Evolutionary conservation across 2,888 invertebrate species (phyloP), one percentile per base, ranked within the genome.

Genomic region (Pristionchus fissidentatus): DNA sequence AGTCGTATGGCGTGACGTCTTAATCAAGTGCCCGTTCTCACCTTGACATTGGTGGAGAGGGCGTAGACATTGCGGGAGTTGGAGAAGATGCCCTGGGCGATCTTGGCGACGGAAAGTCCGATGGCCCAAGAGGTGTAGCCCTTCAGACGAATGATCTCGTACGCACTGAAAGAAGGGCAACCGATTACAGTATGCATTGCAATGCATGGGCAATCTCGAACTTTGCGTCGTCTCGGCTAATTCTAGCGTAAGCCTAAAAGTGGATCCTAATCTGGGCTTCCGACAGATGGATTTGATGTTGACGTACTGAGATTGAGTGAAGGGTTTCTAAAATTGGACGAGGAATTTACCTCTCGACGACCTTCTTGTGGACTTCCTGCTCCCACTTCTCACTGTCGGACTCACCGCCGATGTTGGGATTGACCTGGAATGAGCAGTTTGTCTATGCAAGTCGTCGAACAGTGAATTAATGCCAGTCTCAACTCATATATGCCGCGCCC

Each of bases 351-450:
- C 94, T 96, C 86, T 95, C 94, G 15, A 97, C 95, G 7, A 97
- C 97, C 92, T 95, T 94, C 85, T 94, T 95, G 93, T 97, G 97
- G 15, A 96, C 93, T 60, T 95, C 94, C 85, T 94, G 93, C 84
- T 91, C 90, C 96, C 96, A 97, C 86, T 95, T 94, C 92, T 97
- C 96, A 0, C 94, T 93, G 93, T 97, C 97, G 7, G 86, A 86
- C 32, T 94, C 94, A 0, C 95, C 94, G 57, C 96, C 96, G 84
- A 96, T 94, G 66, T 94, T 93, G 32, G 95, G 95, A 92, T 96
- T 95, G 49, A 97, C 92, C 88, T 96, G 96, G 26, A 75, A 10
- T 29, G 32, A 43, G 26, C 29, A 46, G 10, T 49, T 49, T 19
- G 19, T 49, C 49, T 10, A 49, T 49, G 49, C 49, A n/a, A n/a